A percentile compares a stretch with the other conserved stretches of the same genome.
Conservation (phyloP, 1,140 invertebrate genomes). For the Eubasilissa regina region DNA sequence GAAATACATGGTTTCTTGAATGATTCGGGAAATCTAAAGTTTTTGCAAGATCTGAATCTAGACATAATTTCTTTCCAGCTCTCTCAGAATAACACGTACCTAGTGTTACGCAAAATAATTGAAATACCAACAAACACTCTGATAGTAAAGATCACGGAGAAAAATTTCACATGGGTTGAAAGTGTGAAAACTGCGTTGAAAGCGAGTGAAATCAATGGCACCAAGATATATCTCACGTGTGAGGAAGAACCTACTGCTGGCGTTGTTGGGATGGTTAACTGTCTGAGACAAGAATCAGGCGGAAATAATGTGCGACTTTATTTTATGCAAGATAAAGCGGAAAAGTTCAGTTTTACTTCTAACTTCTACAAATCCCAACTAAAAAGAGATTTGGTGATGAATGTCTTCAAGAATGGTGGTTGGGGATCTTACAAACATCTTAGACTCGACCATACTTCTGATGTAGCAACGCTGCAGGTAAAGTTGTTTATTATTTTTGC, state of each 20-base stretch:
- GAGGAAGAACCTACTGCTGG: constrained; percentile 79
- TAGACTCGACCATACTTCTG: constrained; percentile 74
- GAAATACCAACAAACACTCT: constrained; percentile 66
- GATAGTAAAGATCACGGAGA: constrained; percentile 77
- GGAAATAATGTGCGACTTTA: constrained; percentile 82
- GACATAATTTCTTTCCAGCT: constrained; percentile 72
- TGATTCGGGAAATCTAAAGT: constrained; percentile 62
- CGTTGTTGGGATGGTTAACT: constrained; percentile 90
- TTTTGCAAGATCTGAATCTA: constrained; percentile 70
- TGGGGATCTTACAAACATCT: constrained; percentile 93
- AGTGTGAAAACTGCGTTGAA: constrained; percentile 81
- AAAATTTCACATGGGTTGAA: constrained; percentile 87
- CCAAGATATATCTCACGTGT: constrained; percentile 81
- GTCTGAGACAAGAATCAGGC: constrained; percentile 87
- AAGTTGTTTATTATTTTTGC: background rate
- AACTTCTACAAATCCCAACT: constrained; percentile 77
- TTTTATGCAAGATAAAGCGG: constrained; percentile 78
- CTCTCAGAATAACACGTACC: constrained; percentile 73
- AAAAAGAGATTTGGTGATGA: constrained; percentile 85
- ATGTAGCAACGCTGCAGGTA: constrained; percentile 75
- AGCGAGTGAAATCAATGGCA: constrained; percentile 72
- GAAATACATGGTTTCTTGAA: constrained; percentile 76
- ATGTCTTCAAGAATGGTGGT: constrained; percentile 83
- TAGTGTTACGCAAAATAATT: constrained; percentile 74
- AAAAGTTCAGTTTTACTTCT: constrained; percentile 76